Conservation (phyloP, 2,113 vertebrate species). For the Leptocoma aspasia region DNA sequence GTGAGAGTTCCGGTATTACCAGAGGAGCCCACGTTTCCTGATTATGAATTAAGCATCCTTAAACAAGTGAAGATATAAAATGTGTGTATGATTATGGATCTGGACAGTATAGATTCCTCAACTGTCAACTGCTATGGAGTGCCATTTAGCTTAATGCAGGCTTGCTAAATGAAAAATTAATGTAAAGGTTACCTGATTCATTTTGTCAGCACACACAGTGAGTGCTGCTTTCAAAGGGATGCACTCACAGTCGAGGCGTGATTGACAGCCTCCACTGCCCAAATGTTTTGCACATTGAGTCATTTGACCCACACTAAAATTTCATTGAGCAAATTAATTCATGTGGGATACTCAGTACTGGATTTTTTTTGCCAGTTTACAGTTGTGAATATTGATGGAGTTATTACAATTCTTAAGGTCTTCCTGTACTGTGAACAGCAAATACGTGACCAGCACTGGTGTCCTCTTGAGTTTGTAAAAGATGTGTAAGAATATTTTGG, state of each 20-base stretch:
- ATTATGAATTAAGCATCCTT: background rate
- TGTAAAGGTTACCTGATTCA: background rate
- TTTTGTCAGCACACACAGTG: background rate
- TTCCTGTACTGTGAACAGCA: background rate
- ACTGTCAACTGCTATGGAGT: background rate
- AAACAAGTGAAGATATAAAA: conserved; percentile 4
- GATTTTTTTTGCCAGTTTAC: background rate
- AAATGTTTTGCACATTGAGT: background rate
- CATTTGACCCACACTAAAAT: background rate
- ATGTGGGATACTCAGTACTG: background rate
- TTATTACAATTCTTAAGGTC: conserved; percentile 3
- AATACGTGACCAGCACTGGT: background rate
- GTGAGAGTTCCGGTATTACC: background rate
- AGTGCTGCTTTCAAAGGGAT: background rate
- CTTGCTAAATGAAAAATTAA: conserved; percentile 49
- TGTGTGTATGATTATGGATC: background rate
- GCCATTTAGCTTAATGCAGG: conserved; percentile 27
- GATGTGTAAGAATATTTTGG: background rate
- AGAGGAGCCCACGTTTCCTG: background rate
- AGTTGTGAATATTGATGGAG: background rate
- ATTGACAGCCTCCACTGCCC: background rate
- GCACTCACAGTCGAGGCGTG: background rate
- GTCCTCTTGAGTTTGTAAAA: background rate
- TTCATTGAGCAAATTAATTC: conserved; percentile 24
- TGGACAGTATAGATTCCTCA: conserved; percentile 44